Evolutionary conservation across 1,140 invertebrate species (phyloP).

Genomic region (Fopius arisanus): DNA sequence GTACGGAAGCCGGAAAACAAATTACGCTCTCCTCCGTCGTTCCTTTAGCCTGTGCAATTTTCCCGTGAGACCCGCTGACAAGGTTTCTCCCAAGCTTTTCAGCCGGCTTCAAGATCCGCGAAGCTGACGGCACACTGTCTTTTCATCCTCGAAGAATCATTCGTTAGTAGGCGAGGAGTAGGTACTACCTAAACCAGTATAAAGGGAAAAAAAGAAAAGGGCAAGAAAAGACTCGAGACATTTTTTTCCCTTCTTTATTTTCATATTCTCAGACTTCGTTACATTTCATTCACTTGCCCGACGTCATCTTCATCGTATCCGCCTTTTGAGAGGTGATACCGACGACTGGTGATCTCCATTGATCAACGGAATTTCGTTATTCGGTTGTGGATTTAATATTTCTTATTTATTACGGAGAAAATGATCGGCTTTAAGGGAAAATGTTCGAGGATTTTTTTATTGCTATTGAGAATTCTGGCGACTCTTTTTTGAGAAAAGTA

Average conservation of each 20-base stretch:
- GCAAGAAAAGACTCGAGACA: not conserved
- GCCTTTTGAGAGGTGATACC: not conserved
- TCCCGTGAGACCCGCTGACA: constrained; percentile 39
- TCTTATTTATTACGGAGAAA: too few species aligned
- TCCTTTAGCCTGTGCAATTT: constrained; percentile 46
- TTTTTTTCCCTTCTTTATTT: not conserved
- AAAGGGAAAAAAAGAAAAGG: not conserved
- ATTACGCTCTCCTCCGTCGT: constrained; percentile 44
- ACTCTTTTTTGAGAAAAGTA: too few species aligned
- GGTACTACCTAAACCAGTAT: not conserved
- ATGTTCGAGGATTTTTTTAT: too few species aligned
- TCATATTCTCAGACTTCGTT: constrained; percentile 8
- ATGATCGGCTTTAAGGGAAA: too few species aligned
- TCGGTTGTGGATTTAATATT: too few species aligned
- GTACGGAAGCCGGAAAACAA: constrained; percentile 48
- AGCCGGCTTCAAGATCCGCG: constrained; percentile 38
- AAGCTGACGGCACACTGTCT: constrained; percentile 51
- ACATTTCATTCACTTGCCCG: constrained; percentile 3
- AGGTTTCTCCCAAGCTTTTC: constrained; percentile 43
- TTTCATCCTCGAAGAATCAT: constrained; percentile 53
- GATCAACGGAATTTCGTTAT: too few species aligned
- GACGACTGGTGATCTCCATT: too few species aligned
- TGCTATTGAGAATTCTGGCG: too few species aligned
- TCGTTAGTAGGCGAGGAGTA: constrained; percentile 40
- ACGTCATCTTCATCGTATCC: not conserved